A percentile compares a stretch with the other conserved stretches of the same genome.
These are phyloP conservation scores for Andrena haemorrhoa DNA, from an alignment of 2,888 invertebrate genomes.

Conservation along the genomic window DNA sequence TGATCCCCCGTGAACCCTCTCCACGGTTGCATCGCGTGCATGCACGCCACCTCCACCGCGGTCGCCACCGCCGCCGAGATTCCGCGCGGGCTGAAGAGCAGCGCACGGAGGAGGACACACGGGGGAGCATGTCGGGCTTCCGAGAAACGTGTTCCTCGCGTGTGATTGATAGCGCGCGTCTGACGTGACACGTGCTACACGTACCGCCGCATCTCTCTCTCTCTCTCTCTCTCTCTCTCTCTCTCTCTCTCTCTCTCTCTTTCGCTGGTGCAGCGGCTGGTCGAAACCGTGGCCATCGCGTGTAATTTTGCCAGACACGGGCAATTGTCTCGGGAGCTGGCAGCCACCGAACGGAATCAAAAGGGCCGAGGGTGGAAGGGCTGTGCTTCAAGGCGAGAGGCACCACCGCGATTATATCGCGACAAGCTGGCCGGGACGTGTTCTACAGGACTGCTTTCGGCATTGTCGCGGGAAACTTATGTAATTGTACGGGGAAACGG, in stretches of 20 bases:
- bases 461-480: slow-evolving; percentile 51
- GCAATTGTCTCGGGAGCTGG: slow-evolving; percentile 52
- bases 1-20: slow-evolving; percentile 16
- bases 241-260: not conserved
- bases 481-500: slow-evolving; percentile 43
- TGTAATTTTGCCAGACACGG: slow-evolving; percentile 69
- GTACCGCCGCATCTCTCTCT: slow-evolving; percentile 57
- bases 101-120: slow-evolving; percentile 31
- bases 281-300: slow-evolving; percentile 35
- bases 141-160: slow-evolving; percentile 68
- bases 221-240: not conserved
- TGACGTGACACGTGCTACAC: slow-evolving; percentile 75
- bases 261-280: slow-evolving; percentile 38
- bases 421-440: slow-evolving; percentile 38
- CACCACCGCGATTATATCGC: slow-evolving; percentile 55
- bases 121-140: slow-evolving; percentile 63
- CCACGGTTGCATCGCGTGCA: slow-evolving; percentile 52
- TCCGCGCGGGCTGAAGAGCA: slow-evolving; percentile 33
- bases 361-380: slow-evolving; percentile 34
- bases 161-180: slow-evolving; percentile 73
- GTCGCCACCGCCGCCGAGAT: slow-evolving; percentile 35
- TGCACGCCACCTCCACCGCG: slow-evolving; percentile 30
- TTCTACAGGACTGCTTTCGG: slow-evolving; percentile 26
- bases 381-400: slow-evolving; percentile 18
- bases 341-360: slow-evolving; percentile 41